Evolutionary conservation across 2,888 invertebrate species (phyloP).

Genomic region (Gymnocheta viridis): DNA sequence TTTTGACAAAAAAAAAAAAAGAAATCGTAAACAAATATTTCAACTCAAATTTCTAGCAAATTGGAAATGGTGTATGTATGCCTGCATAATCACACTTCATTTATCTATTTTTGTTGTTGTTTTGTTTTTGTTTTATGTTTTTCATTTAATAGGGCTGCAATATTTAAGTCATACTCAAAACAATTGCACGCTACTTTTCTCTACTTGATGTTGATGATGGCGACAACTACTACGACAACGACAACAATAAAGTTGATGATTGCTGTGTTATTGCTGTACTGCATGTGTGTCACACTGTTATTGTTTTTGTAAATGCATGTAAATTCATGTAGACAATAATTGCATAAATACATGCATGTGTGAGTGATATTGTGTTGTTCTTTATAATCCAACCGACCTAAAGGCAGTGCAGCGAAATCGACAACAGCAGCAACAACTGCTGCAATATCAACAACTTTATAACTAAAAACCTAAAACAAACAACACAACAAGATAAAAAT

Average conservation of each 20-base stretch:
- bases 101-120: conserved; percentile 7
- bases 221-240: conserved; percentile 11
- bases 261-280: conserved; percentile 24
- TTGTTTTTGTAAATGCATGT: not conserved
- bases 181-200: conserved; percentile 44
- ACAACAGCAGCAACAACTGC: conserved; percentile 31
- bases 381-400: conserved; percentile 34
- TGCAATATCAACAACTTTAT: conserved; percentile 44
- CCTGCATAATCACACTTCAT: not conserved
- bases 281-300: not conserved
- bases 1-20: too few species aligned
- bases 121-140: conserved; percentile 6
- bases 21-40: too few species aligned
- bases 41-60: not conserved
- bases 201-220: conserved; percentile 36
- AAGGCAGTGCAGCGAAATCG: conserved; percentile 40
- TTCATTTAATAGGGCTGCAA: not conserved
- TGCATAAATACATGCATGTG: not conserved
- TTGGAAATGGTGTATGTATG: conserved; percentile 17
- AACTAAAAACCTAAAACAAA: conserved; percentile 51
- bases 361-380: not conserved
- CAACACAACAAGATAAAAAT: conserved; percentile 67
- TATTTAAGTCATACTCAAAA: conserved; percentile 51
- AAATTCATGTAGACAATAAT: conserved; percentile 17
- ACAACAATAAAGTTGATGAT: conserved; percentile 30